phyloP scores from a whole-genome alignment of 2,113 vertebrate genomes.

The Sturnus vulgaris region DNA sequence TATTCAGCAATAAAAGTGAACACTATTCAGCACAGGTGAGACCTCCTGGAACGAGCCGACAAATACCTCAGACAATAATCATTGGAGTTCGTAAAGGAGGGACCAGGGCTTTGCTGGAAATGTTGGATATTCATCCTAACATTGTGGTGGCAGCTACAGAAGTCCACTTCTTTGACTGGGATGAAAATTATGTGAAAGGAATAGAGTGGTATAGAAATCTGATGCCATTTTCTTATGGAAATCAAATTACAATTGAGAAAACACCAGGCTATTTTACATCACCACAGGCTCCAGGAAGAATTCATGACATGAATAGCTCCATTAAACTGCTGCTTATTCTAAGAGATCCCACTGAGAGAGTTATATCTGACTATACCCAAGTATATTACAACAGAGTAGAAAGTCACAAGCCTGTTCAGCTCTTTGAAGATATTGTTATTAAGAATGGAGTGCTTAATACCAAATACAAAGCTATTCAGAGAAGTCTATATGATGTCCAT shows the following conservation, averaged over 20 bases:
- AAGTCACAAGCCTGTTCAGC: constrained; percentile 90
- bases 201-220: constrained; percentile 88
- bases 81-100: constrained; percentile 92
- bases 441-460: constrained; percentile 87
- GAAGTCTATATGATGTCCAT: constrained; percentile 89
- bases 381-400: constrained; percentile 92
- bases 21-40: constrained; percentile 68
- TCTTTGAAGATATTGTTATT: constrained; percentile 89
- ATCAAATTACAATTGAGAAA: constrained; percentile 94
- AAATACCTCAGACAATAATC: constrained; percentile 88
- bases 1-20: constrained; percentile 74
- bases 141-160: constrained; percentile 89
- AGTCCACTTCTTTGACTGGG: constrained; percentile 95
- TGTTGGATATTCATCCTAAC: constrained; percentile 91
- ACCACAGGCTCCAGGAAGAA: constrained; percentile 84
- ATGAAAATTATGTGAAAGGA: constrained; percentile 89
- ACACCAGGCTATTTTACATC: constrained; percentile 94
- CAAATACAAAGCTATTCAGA: constrained; percentile 91
- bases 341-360: constrained; percentile 87
- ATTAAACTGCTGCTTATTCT: constrained; percentile 89
- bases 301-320: constrained; percentile 89
- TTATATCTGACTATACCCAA: constrained; percentile 94
- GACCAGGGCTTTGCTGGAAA: constrained; percentile 88
- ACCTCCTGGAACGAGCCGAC: constrained; percentile 81
- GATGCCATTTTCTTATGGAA: constrained; percentile 89